phyloP scores from a whole-genome alignment of 2,113 vertebrate genomes.

The Prietella phreatophila region DNA sequence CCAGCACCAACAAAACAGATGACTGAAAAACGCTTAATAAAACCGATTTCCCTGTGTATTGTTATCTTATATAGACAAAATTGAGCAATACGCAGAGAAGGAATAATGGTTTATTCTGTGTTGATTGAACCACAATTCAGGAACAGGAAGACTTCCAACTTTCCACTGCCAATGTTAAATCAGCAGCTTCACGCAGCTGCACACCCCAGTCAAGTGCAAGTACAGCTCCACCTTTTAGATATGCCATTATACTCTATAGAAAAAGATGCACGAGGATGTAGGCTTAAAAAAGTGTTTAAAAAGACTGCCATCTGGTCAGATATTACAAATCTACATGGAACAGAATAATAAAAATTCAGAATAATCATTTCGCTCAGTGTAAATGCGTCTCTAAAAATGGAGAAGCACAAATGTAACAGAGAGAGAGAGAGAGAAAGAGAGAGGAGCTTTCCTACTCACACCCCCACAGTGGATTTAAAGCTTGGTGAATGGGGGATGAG shows the following conservation, averaged over 20 bases:
- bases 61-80: background rate
- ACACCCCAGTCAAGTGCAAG: background rate
- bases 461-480: conserved; percentile 62
- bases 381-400: conserved; percentile 25
- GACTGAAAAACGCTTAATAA: background rate
- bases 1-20: background rate
- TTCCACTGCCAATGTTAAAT: background rate
- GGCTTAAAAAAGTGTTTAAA: background rate
- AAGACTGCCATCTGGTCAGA: background rate
- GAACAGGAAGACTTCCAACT: background rate
- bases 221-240: conserved; percentile 47
- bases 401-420: conserved; percentile 43
- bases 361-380: background rate
- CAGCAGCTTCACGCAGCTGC: background rate
- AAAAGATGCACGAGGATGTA: conserved; percentile 51
- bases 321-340: background rate
- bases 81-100: background rate
- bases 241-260: conserved; percentile 48
- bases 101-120: background rate
- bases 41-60: background rate
- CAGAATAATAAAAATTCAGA: conserved; percentile 1
- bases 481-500: conserved; percentile 40
- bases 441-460: conserved; percentile 52
- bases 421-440: conserved; percentile 29
- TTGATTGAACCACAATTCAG: background rate